Percentiles rank a stretch among this genome's conserved stretches.
Evolutionary conservation across 2,888 invertebrate genomes (phyloP).

Genomic region (Polydrusus pterygomalis): DNA sequence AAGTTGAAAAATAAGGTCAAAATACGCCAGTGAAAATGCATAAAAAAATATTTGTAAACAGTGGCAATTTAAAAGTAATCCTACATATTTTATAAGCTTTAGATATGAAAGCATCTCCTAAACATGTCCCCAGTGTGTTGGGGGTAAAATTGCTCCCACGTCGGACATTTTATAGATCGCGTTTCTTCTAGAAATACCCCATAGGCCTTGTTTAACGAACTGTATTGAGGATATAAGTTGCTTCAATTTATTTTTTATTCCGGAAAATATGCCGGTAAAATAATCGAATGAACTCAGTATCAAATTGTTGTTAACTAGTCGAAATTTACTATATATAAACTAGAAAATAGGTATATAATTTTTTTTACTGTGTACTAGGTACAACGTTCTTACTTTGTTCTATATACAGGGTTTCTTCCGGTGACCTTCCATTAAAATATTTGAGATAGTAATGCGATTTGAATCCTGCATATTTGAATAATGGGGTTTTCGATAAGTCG

Average conservation of each 20-base stretch:
- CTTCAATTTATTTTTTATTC: conserved; percentile 21
- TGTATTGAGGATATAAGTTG: conserved; percentile 30
- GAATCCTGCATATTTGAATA: too few species aligned
- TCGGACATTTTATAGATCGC: conserved; percentile 32
- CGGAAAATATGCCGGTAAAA: not conserved
- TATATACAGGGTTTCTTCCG: too few species aligned
- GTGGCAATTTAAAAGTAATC: not conserved
- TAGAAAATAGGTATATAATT: too few species aligned
- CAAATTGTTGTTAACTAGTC: too few species aligned
- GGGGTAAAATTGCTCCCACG: conserved; percentile 29
- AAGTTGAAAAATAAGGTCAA: too few species aligned
- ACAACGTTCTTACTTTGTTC: too few species aligned
- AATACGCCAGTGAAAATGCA: too few species aligned
- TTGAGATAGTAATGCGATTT: too few species aligned
- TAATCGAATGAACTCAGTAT: not conserved
- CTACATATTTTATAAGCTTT: conserved; percentile 34
- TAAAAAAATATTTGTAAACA: not conserved
- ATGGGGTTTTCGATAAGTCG: too few species aligned
- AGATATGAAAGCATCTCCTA: conserved; percentile 27
- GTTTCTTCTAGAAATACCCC: conserved; percentile 35
- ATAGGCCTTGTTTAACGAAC: conserved; percentile 37
- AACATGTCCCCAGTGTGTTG: conserved; percentile 24
- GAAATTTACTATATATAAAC: too few species aligned
- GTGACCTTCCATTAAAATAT: too few species aligned
- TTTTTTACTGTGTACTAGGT: too few species aligned